Base-by-base conservation (phyloP, 1,140 invertebrate species). In the Aphidius gifuensis region DNA sequence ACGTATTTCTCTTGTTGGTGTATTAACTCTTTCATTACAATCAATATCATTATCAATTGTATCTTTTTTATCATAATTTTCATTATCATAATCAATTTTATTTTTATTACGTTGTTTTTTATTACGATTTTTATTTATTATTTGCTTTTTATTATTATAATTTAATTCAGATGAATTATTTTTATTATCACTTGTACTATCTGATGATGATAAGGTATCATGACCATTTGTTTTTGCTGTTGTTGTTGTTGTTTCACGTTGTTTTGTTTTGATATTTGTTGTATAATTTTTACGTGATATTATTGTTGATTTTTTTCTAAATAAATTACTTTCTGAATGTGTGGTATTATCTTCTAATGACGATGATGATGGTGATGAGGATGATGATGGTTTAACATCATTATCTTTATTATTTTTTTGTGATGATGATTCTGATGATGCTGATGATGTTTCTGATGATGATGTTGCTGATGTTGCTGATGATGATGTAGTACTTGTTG, bases 21-120 rank as follows among this genome's bases (percentile, higher is more conserved):
- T 0, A 78, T 66, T n/a, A 73, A 69, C 38, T 79, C 76, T 5
- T 70, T 70, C n/a, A 76, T 48, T 44, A 16, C 69, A 66, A 0
- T 74, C 73, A 2, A 70, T 39, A 6, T 75, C 67, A 21, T 58
- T 40, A 46, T 70, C 68, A 21, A 66, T 16, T 7, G 66, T 56
- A 23, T 75, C 74, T 4, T 76, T 76, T 61, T 77, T 76, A 58
- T 32, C 23, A 32, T 71, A 76, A 49, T 77, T 76, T 59, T 78
- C 73, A 23, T 73, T 69, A 23, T 76, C 77, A 48, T 67, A 50
- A 53, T 75, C 69, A 6, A 69, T 60, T 1, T 62, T 48, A 1
- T 68, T 69, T n/a, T 62, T 61, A 46, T 64, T 74, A 47, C 66
- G 58, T 7, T 65, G 67, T 2, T 72, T 61, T 48, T 71, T 16